phyloP scores from a whole-genome alignment of 2,888 invertebrate species.

The Megamerina dolium region DNA sequence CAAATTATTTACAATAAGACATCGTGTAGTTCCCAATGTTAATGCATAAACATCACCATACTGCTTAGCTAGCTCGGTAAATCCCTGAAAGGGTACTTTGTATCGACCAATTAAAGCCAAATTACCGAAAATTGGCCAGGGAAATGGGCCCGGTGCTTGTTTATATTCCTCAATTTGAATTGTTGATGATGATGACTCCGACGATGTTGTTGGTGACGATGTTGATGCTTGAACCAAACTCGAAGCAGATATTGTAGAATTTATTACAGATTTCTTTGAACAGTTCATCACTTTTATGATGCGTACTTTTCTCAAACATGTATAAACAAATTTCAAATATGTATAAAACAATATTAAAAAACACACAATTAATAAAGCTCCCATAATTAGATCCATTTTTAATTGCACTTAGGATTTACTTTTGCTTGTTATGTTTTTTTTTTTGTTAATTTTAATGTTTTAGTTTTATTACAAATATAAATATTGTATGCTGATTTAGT shows the following conservation, averaged over 20 bases:
- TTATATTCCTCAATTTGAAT: conserved; percentile 18
- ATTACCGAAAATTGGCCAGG: conserved; percentile 65
- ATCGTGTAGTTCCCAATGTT: conserved; percentile 60
- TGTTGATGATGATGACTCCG: background rate
- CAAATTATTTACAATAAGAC: conserved; percentile 70
- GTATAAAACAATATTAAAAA: conserved; percentile 23
- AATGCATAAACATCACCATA: conserved; percentile 70
- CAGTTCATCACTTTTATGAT: conserved; percentile 10
- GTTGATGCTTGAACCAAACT: background rate
- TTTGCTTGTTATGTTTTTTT: too few relatives aligned
- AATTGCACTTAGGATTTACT: too few relatives aligned
- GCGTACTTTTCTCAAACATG: conserved; percentile 26
- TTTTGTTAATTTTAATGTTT: too few relatives aligned
- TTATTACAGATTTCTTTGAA: conserved; percentile 5
- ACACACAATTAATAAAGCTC: too few relatives aligned
- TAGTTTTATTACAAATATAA: too few relatives aligned
- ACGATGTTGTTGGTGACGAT: too few relatives aligned
- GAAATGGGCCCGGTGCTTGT: conserved; percentile 60
- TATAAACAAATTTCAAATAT: conserved; percentile 28
- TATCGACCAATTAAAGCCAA: conserved; percentile 59
- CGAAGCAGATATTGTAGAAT: background rate
- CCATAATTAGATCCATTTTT: too few relatives aligned
- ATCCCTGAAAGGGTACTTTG: conserved; percentile 65
- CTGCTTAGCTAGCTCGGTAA: conserved; percentile 59
- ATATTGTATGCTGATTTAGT: too few relatives aligned